These are phyloP conservation scores for Sebastes taczanowskii DNA, from an alignment of 2,797 vertebrate genomes.

Conservation along the genomic window DNA sequence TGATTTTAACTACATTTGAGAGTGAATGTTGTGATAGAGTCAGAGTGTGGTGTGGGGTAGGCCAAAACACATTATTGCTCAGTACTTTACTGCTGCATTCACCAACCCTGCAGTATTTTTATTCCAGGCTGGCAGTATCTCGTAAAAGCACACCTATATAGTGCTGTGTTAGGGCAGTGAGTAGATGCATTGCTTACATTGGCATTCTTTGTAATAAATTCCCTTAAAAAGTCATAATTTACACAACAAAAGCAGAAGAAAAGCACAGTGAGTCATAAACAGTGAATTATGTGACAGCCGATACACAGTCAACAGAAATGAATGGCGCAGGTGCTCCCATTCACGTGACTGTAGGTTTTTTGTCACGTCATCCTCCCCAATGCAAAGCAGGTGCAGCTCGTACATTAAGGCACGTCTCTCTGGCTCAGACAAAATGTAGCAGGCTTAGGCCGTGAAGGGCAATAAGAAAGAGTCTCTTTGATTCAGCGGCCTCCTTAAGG, in stretches of 20 bases:
- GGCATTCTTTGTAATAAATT: slow-evolving; percentile 7
- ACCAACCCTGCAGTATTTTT: slow-evolving; percentile 1
- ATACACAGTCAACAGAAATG: slow-evolving; percentile 7
- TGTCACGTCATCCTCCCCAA: slow-evolving; percentile 28
- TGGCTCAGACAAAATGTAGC: slow-evolving; percentile 25
- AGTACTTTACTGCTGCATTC: background rate
- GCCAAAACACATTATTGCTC: background rate
- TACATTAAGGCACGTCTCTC: slow-evolving; percentile 18
- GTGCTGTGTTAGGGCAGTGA: background rate
- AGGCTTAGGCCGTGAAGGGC: slow-evolving; percentile 34
- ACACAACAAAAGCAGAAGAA: slow-evolving; percentile 10
- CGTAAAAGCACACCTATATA: background rate
- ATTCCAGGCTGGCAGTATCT: background rate
- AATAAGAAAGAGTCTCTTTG: slow-evolving; percentile 64
- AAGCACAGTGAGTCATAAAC: slow-evolving; percentile 10
- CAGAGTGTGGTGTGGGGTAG: background rate
- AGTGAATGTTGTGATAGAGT: background rate
- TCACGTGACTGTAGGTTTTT: slow-evolving; percentile 31
- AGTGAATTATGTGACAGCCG: slow-evolving; percentile 13
- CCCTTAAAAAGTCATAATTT: background rate
- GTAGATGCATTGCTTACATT: background rate
- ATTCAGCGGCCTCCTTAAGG: slow-evolving; percentile 60
- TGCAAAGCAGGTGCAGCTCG: slow-evolving; percentile 51
- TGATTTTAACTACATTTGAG: background rate
- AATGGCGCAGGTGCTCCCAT: slow-evolving; percentile 49